Percentiles rank a stretch among this genome's conserved stretches.
These are phyloP conservation scores for Liparis tanakae DNA, from an alignment of 2,797 vertebrate genomes.

Conservation along the genomic window DNA sequence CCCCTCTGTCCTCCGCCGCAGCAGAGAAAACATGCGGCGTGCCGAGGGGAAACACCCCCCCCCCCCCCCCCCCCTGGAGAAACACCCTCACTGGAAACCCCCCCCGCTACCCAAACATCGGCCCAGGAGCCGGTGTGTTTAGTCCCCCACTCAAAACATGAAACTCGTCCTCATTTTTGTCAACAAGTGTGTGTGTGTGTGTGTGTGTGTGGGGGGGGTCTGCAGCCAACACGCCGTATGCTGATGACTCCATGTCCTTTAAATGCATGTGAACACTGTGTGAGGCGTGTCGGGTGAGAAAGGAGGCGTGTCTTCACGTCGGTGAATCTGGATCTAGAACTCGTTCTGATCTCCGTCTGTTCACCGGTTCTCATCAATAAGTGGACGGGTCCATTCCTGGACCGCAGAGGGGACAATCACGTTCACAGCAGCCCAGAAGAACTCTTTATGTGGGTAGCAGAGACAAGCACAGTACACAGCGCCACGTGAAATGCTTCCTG, in stretches of 20 bases:
- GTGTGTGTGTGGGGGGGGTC: too few relatives aligned
- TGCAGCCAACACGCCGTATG: not conserved
- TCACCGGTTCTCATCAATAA: not conserved
- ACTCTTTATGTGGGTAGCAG: conserved; percentile 26
- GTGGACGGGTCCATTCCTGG: not conserved
- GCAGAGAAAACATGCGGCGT: conserved; percentile 67
- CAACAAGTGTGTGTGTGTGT: too few relatives aligned
- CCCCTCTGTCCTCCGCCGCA: conserved; percentile 59
- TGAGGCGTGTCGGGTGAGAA: not conserved
- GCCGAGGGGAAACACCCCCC: conserved; percentile 56
- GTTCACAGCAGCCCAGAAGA: conserved; percentile 8
- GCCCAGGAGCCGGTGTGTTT: conserved; percentile 14
- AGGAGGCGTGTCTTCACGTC: not conserved
- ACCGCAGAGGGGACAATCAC: not conserved
- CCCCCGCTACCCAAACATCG: conserved; percentile 67
- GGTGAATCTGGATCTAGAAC: not conserved
- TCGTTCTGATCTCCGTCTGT: conserved; percentile 1
- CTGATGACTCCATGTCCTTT: accelerated
- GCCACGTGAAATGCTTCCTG: conserved; percentile 87
- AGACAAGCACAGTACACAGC: conserved; percentile 75
- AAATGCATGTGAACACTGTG: not conserved
- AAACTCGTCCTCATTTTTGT: not conserved
- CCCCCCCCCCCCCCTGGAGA: conserved; percentile 37
- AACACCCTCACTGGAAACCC: conserved; percentile 68
- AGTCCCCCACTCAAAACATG: conserved; percentile 6